A percentile compares a stretch with the other conserved stretches of the same genome.
Conservation (phyloP, 1,140 invertebrate genomes). For the Zaprionus taronus region DNA sequence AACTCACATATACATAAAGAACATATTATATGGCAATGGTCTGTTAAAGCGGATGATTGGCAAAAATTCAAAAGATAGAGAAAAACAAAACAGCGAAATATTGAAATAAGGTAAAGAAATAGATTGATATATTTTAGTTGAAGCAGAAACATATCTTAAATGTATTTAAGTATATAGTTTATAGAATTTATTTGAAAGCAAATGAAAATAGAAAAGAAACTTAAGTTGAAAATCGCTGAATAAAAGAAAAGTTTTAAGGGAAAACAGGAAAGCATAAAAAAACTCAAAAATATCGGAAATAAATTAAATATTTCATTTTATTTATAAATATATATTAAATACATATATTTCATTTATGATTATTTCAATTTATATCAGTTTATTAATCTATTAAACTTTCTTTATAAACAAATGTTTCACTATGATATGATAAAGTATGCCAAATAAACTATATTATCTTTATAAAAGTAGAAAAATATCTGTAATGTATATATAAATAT, state of each 20-base stretch:
- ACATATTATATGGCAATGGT: background rate
- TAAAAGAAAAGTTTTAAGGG: too few species aligned
- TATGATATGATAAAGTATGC: too few species aligned
- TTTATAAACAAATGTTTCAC: too few species aligned
- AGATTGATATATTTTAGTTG: background rate
- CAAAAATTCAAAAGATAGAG: background rate
- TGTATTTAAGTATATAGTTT: background rate
- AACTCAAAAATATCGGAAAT: too few species aligned
- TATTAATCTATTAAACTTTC: too few species aligned
- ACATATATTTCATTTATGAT: background rate
- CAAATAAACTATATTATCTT: too few species aligned
- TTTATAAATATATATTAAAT: background rate
- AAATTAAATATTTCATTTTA: background rate
- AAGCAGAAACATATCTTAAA: background rate
- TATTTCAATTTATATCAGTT: background rate
- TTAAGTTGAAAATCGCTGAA: background rate
- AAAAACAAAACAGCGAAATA: background rate
- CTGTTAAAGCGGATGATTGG: background rate
- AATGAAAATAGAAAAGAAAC: background rate
- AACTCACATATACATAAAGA: background rate
- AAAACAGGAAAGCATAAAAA: too few species aligned
- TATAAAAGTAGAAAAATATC: too few species aligned
- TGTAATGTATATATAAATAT: too few species aligned
- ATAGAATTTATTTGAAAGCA: background rate
- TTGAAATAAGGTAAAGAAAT: background rate